Conservation (phyloP, 1,140 invertebrate species). For the Drosophila mayri region DNA sequence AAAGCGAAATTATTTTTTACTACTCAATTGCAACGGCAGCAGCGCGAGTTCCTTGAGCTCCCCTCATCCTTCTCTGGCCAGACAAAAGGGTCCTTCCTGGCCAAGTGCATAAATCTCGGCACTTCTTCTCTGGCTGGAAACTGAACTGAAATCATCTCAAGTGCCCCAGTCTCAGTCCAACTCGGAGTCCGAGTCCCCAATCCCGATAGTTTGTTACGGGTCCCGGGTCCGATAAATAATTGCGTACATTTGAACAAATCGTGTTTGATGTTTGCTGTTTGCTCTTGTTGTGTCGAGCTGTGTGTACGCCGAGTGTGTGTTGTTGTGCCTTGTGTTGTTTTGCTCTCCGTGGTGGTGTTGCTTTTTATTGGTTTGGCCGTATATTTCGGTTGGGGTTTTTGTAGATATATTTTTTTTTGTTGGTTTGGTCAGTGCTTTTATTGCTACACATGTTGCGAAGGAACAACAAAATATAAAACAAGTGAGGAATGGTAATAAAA, state of each 20-base stretch:
- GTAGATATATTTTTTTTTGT: constrained; percentile 36
- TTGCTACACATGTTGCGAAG: constrained; percentile 81
- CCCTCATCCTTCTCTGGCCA: constrained; percentile 13
- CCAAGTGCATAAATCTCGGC: constrained; percentile 59
- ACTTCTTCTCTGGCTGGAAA: constrained; percentile 22
- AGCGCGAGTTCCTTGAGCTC: constrained; percentile 44
- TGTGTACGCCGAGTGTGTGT: constrained; percentile 26
- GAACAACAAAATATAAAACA: constrained; percentile 58
- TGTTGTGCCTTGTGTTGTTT: constrained; percentile 32
- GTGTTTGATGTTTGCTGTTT: constrained; percentile 83
- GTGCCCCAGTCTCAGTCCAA: constrained; percentile 34
- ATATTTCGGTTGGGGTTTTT: constrained; percentile 55
- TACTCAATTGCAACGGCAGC: constrained; percentile 75
- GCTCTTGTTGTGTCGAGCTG: constrained; percentile 59
- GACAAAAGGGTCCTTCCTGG: constrained; percentile 55
- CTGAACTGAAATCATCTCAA: constrained; percentile 31
- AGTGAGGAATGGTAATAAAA: constrained; percentile 13
- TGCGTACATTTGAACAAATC: constrained; percentile 84
- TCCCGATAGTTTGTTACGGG: constrained; percentile 57
- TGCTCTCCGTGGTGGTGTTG: constrained; percentile 40
- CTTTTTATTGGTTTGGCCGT: constrained; percentile 55
- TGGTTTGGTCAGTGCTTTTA: constrained; percentile 72
- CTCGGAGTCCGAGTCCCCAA: constrained; percentile 13
- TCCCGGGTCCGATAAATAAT: constrained; percentile 77
- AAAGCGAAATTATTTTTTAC: constrained; percentile 81